phyloP scores from a whole-genome alignment of 2,797 vertebrate species.

The Eutrigla gurnardus region DNA sequence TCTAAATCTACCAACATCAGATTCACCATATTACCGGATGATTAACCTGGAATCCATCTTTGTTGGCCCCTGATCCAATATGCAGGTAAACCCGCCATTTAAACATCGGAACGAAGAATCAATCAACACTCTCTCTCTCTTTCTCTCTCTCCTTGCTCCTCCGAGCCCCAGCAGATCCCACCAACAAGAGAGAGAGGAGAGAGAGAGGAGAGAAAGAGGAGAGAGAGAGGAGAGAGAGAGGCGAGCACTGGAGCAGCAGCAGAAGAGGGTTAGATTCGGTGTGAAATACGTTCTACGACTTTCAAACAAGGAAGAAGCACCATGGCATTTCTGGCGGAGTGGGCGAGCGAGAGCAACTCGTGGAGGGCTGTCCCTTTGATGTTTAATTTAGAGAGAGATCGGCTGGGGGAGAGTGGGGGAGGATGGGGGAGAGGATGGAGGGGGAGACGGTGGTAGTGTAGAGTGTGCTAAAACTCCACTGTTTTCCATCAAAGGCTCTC shows the following conservation, averaged over 20 bases:
- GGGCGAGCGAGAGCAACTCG: slow-evolving; percentile 63
- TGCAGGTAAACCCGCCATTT: background rate
- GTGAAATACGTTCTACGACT: slow-evolving; percentile 72
- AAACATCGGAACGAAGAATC: background rate
- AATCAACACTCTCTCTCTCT: background rate
- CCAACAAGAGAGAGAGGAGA: no score
- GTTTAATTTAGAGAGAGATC: slow-evolving; percentile 69
- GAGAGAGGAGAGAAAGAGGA: no score
- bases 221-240: no score
- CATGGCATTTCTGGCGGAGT: slow-evolving; percentile 55
- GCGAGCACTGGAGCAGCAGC: slow-evolving; percentile 13
- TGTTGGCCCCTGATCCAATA: background rate
- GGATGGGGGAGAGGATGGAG: slow-evolving; percentile 26
- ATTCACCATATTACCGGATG: background rate
- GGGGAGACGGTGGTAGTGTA: slow-evolving; percentile 45
- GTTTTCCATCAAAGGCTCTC: slow-evolving; percentile 73
- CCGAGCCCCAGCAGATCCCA: background rate
- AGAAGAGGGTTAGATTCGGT: slow-evolving; percentile 56
- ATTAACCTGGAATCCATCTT: background rate
- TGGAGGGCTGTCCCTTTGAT: slow-evolving; percentile 74
- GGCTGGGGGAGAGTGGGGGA: slow-evolving; percentile 8
- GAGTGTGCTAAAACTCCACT: slow-evolving; percentile 66
- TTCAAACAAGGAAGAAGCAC: slow-evolving; percentile 62
- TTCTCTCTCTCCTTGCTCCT: slow-evolving; percentile 7
- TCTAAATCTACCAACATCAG: background rate